Evolutionary conservation across 2,113 vertebrate species (phyloP), one percentile per base, ranked within the genome.

Genomic region (Lampris megalopsis): DNA sequence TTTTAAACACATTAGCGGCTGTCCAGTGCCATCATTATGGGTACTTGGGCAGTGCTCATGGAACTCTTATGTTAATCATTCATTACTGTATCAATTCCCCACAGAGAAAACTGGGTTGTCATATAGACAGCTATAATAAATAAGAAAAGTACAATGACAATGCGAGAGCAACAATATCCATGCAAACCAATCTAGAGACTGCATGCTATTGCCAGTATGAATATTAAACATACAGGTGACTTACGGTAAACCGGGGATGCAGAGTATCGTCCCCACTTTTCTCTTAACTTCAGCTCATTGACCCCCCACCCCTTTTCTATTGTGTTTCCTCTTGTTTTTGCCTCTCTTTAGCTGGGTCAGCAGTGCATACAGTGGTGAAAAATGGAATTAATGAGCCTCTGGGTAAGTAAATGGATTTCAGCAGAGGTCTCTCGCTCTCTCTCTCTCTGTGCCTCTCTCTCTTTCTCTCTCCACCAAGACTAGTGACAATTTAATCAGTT

Each of bases 401-500:
- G 52, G 62, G 58, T 80, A 87, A 86, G 86, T 78, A 78, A 82
- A 87, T 81, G 24, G 63, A 57, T 81, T 83, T 66, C 77, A 80
- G 75, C 69, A 50, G 63, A 79, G 68, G 3, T 65, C 69, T 72
- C 63, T 68, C 48, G 63, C 67, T 68, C 68, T 76, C 71, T 67
- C 71, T 70, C 62, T 60, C 42, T 71, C 48, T 64, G 3, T 10
- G 13, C 38, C 11, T 36, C 13, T 41, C 9, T 54, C 43, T 65
- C 35, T 68, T 54, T 83, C 60, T 70, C 73, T 50, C 36, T 83
- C 79, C 74, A 60, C 52, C 57, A 24, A 11, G 59, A 69, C 59
- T 36, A 3, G 52, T 75, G 82, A 73, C 81, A 78, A 62, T 82
- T 81, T 86, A 87, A 88, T 84, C 81, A 80, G 73, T 74, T 81